phyloP scores from a whole-genome alignment of 2,113 vertebrate genomes.

The Ahaetulla prasina region DNA sequence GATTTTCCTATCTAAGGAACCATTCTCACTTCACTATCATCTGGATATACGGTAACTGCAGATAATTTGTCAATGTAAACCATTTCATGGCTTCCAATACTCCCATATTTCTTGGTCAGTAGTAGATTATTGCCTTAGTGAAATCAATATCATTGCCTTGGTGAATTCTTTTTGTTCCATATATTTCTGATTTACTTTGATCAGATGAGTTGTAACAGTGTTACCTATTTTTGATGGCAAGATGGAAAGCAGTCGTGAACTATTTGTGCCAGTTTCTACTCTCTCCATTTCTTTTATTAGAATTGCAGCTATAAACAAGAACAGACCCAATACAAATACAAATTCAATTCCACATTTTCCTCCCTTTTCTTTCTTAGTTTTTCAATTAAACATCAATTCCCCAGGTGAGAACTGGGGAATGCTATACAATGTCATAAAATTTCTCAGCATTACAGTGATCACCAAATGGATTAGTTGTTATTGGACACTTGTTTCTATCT shows the following conservation, averaged over 20 bases:
- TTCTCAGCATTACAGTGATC: conserved; percentile 18
- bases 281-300: not conserved
- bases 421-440: conserved; percentile 12
- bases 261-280: not conserved
- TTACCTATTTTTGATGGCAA: not conserved
- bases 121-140: not conserved
- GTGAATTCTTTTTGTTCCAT: not conserved
- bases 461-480: conserved; percentile 49
- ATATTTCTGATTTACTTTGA: not conserved
- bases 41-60: not conserved
- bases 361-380: not conserved
- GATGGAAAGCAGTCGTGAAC: not conserved
- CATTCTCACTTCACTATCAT: not conserved
- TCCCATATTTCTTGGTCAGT: not conserved
- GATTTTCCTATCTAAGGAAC: not conserved
- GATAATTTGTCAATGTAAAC: conserved; percentile 8
- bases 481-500: conserved; percentile 48
- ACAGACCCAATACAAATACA: not conserved
- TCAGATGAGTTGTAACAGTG: not conserved
- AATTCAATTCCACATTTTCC: not conserved
- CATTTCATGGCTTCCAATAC: not conserved
- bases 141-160: not conserved
- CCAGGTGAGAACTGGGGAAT: conserved; percentile 3
- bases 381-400: not conserved
- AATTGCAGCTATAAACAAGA: not conserved